phyloP scores from a whole-genome alignment of 1,140 invertebrate genomes.

The Dryas iulia region DNA sequence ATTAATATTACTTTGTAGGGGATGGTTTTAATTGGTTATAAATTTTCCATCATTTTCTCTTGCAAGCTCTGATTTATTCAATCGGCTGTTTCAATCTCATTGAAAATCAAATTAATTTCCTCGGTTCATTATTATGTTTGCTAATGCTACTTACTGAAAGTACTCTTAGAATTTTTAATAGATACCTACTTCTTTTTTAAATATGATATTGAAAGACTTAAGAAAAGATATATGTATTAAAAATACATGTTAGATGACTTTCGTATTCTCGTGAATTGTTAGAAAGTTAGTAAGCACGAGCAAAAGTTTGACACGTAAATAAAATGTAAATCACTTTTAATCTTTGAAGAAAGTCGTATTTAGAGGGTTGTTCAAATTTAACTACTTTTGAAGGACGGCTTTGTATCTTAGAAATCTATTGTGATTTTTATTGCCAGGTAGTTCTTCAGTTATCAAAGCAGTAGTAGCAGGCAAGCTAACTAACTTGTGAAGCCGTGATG shows the following conservation, averaged over 20 bases:
- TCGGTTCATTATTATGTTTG: slow-evolving; percentile 31
- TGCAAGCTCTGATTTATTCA: slow-evolving; percentile 25
- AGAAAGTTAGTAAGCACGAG: slow-evolving; percentile 9
- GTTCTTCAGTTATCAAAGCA: slow-evolving; percentile 47
- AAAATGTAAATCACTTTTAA: slow-evolving; percentile 49
- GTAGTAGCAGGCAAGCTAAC: slow-evolving; percentile 28
- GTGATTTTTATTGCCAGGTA: slow-evolving; percentile 47
- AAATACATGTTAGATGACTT: background rate
- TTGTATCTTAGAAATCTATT: slow-evolving; percentile 22
- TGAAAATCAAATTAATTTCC: slow-evolving; percentile 37
- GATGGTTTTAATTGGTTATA: slow-evolving; percentile 12
- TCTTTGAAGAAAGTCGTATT: slow-evolving; percentile 36
- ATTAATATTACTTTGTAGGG: background rate
- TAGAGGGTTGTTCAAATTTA: slow-evolving; percentile 65
- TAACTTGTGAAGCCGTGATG: background rate
- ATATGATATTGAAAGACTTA: background rate
- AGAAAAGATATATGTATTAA: background rate
- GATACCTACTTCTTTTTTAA: background rate
- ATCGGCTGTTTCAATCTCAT: slow-evolving; percentile 32
- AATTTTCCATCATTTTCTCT: slow-evolving; percentile 16
- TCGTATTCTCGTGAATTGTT: slow-evolving; percentile 19
- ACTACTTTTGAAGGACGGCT: slow-evolving; percentile 36
- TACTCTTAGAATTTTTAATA: slow-evolving; percentile 25
- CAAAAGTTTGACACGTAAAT: slow-evolving; percentile 37
- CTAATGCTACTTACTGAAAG: slow-evolving; percentile 29